Conservation (phyloP, 64 coral and sea anemone genomes). For the Cladopsammia gracilis region DNA sequence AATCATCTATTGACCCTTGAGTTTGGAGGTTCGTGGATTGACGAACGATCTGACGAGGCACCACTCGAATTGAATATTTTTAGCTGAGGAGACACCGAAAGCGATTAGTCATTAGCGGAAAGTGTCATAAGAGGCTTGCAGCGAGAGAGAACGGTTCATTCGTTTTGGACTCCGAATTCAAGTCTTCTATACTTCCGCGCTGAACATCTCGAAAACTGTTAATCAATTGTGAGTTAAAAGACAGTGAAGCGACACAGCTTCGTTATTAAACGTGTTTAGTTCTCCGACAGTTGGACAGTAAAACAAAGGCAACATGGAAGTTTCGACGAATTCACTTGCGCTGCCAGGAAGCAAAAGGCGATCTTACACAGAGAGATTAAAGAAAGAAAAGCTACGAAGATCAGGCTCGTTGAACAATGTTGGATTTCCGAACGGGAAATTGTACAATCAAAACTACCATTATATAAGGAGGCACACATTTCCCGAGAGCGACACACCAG, state of each 20-base stretch:
- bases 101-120: neutral
- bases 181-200: no score
- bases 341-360: neutral
- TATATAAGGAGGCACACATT: neutral
- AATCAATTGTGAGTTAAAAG: neutral
- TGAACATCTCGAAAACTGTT: neutral
- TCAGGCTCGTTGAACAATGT: neutral
- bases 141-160: neutral
- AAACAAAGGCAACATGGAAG: neutral
- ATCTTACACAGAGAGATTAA: slow-evolving; percentile 1
- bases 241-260: neutral
- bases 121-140: neutral
- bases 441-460: slow-evolving; percentile 20
- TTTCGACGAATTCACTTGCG: neutral
- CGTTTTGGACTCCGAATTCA: neutral
- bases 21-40: neutral
- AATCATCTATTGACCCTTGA: slow-evolving; percentile 13
- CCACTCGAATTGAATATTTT: neutral
- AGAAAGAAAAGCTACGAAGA: slow-evolving; percentile 24
- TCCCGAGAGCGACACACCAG: neutral
- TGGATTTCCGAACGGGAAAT: slow-evolving; percentile 5
- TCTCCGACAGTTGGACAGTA: no score
- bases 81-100: neutral
- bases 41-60: neutral
- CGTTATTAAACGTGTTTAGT: neutral